Evolutionary conservation across 2,797 vertebrate genomes (phyloP), one percentile per base, ranked within the genome.

Genomic region (Mallotus villosus): DNA sequence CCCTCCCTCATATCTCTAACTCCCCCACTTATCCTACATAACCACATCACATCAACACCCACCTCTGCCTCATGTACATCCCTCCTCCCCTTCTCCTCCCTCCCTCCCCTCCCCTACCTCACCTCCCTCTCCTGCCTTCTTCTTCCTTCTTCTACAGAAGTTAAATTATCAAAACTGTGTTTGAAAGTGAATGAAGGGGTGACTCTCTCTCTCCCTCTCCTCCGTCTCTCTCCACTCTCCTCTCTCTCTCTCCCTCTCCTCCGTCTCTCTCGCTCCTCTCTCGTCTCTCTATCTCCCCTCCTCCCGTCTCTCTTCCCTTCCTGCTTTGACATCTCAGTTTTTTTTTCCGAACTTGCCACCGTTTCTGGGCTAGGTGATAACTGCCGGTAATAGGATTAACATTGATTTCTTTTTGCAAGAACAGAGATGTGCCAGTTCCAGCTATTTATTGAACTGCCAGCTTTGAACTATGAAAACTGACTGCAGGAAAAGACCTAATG

Each of bases 401-500:
- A 99, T 99, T 99, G 97, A 99, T 99, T 99, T 98, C 96, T 97
- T 98, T 93, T 97, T 97, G 97, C 96, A 97, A 99, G 97, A 99
- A 99, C 97, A 99, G 97, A 98, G 96, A 99, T 99, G 97, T 97
- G 96, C 96, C 97, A 95, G 97, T 97, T 96, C 95, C 95, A 97
- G 96, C 95, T 96, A 98, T 98, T 98, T 99, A 97, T 97, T 98
- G 96, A 97, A 98, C 97, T 98, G 97, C 96, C 96, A 97, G 97
- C 96, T 99, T 99, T 99, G 97, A 99, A 99, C 97, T 98, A 97
- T 97, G 95, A 98, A 97, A 98, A 95, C 93, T 93, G 93, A 94
- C 94, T 94, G 94, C 91, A 89, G 94, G 92, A 94, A 95, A 95
- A 94, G 88, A 93, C 93, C 94, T 91, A 89, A 93, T 94, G 95